phyloP scores from a whole-genome alignment of 2,113 vertebrate genomes.

The Odontophorus gujanensis region DNA sequence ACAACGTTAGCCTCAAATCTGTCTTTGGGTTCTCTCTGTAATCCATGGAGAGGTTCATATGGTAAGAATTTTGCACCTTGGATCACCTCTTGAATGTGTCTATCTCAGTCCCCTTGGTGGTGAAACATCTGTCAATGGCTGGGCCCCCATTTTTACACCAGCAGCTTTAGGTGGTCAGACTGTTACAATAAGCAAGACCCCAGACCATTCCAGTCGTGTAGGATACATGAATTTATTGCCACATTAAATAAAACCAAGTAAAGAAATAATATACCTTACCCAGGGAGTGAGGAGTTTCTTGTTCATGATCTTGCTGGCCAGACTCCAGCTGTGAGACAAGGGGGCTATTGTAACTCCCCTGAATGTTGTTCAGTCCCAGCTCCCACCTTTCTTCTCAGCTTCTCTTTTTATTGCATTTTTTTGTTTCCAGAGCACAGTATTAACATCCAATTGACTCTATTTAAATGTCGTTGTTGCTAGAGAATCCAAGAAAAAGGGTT shows the following conservation, averaged over 20 bases:
- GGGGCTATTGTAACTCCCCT: neutral
- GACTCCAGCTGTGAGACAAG: slow-evolving; percentile 24
- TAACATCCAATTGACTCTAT: neutral
- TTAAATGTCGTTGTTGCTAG: neutral
- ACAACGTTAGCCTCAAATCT: neutral
- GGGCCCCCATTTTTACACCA: neutral
- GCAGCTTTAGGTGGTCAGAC: neutral
- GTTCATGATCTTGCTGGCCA: neutral
- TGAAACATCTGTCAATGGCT: neutral
- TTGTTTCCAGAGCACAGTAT: neutral
- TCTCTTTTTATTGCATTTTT: neutral
- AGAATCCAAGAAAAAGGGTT: neutral
- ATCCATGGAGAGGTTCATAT: neutral
- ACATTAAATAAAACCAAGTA: neutral
- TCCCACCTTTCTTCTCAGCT: slow-evolving; percentile 20
- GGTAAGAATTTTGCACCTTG: neutral
- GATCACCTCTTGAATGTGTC: neutral
- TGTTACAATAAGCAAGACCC: neutral
- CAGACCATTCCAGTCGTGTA: neutral
- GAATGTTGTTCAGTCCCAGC: neutral
- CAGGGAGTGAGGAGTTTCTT: slow-evolving; percentile 10
- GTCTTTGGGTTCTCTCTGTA: neutral
- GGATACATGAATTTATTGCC: neutral
- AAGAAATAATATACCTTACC: slow-evolving; percentile 14
- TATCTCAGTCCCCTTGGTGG: neutral